Conservation (phyloP, 2,888 invertebrate species). For the Synergus gifuensis region DNA sequence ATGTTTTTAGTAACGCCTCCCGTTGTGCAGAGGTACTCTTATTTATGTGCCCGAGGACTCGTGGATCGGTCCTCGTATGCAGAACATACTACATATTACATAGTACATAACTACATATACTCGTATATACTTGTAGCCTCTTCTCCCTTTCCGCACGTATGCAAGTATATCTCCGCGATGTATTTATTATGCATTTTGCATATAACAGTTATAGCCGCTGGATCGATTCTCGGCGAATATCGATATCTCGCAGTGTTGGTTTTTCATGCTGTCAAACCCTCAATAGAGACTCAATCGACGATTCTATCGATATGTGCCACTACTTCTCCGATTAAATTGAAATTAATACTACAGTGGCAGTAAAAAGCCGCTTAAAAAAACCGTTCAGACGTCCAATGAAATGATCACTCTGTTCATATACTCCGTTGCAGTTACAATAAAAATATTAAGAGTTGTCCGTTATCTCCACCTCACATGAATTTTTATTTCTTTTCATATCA, state of each 20-base stretch:
- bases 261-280: neutral
- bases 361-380: neutral
- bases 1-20: conserved; percentile 10
- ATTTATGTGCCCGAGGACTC: neutral
- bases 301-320: neutral
- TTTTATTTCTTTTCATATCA: too few relatives aligned
- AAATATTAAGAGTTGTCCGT: too few relatives aligned
- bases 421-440: too few relatives aligned
- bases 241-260: neutral
- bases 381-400: neutral
- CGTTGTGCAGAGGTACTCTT: neutral
- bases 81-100: neutral
- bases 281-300: neutral
- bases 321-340: neutral
- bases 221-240: neutral
- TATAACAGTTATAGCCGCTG: neutral
- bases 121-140: neutral
- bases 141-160: neutral
- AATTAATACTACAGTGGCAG: neutral
- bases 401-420: too few relatives aligned
- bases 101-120: neutral
- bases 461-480: too few relatives aligned
- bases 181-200: neutral
- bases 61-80: neutral
- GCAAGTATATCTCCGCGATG: neutral